Evolutionary conservation across 2,888 invertebrate species (phyloP).

Genomic region (Epistrophe eligans): DNA sequence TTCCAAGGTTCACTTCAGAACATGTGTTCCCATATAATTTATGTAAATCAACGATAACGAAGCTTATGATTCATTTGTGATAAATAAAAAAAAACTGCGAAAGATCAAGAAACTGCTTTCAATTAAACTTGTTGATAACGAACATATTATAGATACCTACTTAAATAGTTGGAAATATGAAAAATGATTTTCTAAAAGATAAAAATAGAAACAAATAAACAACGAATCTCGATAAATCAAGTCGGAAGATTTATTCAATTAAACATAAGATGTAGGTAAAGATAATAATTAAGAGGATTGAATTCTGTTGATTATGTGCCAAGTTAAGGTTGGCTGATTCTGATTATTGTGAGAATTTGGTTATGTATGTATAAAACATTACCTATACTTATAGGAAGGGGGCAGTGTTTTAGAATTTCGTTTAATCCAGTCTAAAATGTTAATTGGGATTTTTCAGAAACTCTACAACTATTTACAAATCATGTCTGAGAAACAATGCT

Average conservation of each 20-base stretch:
- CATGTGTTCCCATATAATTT: conserved; percentile 6
- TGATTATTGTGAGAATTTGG: conserved; percentile 29
- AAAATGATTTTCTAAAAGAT: conserved; percentile 8
- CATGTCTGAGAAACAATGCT: too few species aligned
- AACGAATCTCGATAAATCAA: conserved; percentile 9
- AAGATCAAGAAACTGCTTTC: conserved; percentile 14
- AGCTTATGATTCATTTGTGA: conserved; percentile 16
- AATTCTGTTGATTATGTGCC: neutral
- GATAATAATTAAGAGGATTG: conserved; percentile 10
- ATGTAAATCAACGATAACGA: neutral
- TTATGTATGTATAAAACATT: neutral
- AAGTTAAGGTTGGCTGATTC: neutral
- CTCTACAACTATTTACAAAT: too few species aligned
- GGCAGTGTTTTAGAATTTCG: too few species aligned
- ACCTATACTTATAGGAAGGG: too few species aligned
- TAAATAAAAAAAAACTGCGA: neutral
- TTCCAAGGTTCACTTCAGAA: conserved; percentile 1
- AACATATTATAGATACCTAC: too few species aligned
- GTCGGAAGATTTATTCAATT: conserved; percentile 7
- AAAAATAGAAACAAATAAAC: neutral
- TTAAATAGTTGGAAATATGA: neutral
- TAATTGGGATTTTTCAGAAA: too few species aligned
- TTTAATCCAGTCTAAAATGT: too few species aligned
- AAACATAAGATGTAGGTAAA: too few species aligned
- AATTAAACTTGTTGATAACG: neutral